Base-by-base conservation (phyloP, 2,797 vertebrate genomes). In the Sebastolobus altivelis region DNA sequence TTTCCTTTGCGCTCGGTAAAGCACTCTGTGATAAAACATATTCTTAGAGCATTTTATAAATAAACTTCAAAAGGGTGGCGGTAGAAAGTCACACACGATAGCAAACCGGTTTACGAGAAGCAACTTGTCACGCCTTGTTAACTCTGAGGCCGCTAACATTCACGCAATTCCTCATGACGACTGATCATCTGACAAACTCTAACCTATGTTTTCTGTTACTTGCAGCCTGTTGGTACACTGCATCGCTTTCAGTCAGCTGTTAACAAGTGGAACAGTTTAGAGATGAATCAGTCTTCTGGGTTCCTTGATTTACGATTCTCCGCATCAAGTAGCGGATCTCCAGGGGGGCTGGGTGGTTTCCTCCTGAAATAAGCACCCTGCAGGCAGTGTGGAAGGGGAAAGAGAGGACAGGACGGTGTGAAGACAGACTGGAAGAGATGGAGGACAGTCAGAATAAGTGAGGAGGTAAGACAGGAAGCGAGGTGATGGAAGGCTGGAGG, bases 241-340 rank as follows among this genome's bases (percentile, higher is more conserved):
- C 72, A 49, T 74, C 18, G 2, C 66, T 52, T 83, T 81, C 25
- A 78, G 11, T 80, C 75, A 70, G 69, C 58, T 78, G 60, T 88
- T 90, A 87, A 78, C 72, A 79, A 84, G 83, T 74, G 54, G 31
- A 33, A 55, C 29, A 69, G 40, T 69, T 81, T 69, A 31, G 59
- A 65, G 71, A 75, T 38, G 67, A 84, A 87, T 88, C 63, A 18
- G 27, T 72, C 69, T 78, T 82, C 35, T 55, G 54, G 27, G 43
- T 55, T 70, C 22, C 75, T 77, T 80, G 66, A 82, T 91, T 88
- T 78, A 81, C 10, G 20, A 72, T 87, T 84, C 66, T 49, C 46
- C 58, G 77, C 73, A 80, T 14, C 59, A 58, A 77, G n/a, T 46
- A 35, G 4, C 73, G 58, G 63, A 81, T 79, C 65, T 83, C 79